Evolutionary conservation across 2,888 invertebrate genomes (phyloP).

Genomic region (Trachelus tabidus): DNA sequence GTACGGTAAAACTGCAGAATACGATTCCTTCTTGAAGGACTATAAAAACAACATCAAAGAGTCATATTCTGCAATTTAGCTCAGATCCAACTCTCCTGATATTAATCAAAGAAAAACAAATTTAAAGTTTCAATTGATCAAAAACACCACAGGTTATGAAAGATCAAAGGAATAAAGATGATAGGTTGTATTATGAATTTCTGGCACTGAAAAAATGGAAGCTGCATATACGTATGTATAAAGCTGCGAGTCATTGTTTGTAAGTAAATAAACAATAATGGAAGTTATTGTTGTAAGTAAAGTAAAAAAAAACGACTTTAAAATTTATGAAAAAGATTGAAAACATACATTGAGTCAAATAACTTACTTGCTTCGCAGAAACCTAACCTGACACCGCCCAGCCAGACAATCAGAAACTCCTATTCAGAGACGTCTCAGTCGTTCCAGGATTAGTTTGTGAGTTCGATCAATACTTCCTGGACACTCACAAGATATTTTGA

Average conservation of each 20-base stretch:
- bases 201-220: background rate
- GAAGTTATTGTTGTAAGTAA: background rate
- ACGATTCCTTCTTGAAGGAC: too few species aligned
- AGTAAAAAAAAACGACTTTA: background rate
- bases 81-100: background rate
- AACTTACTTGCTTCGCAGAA: conserved; percentile 10
- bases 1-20: too few species aligned
- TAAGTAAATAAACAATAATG: background rate
- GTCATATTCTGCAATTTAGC: too few species aligned
- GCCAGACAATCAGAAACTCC: background rate
- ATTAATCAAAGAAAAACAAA: background rate
- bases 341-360: background rate
- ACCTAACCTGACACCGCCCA: conserved; percentile 55
- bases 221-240: background rate
- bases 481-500: background rate
- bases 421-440: background rate
- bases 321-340: background rate
- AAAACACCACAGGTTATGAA: background rate
- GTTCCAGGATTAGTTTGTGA: background rate
- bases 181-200: background rate
- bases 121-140: background rate
- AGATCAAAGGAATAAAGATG: background rate
- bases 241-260: background rate
- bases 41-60: too few species aligned
- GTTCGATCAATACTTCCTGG: background rate